Percentiles rank a stretch among this genome's conserved stretches.
Conservation (phyloP, 2,888 invertebrate genomes). For the Teleogryllus oceanicus region DNA sequence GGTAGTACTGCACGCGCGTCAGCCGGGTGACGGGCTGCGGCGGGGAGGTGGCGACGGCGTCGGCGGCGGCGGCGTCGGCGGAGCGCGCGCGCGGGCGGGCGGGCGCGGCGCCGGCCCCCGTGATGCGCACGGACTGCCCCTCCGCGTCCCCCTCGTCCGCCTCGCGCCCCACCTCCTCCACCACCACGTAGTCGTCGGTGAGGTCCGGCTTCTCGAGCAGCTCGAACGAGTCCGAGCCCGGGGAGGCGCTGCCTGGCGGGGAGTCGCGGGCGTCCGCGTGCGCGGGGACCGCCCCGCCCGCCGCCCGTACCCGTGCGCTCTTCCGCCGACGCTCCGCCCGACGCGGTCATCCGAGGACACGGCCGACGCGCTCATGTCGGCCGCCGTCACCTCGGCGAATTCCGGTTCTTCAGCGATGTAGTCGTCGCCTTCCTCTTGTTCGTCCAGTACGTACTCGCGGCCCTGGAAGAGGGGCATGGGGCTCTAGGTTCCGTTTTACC, state of each 20-base stretch:
- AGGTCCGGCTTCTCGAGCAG: constrained; percentile 82
- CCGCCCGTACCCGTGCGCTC: constrained; percentile 54
- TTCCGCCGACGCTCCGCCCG: constrained; percentile 51
- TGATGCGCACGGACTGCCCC: constrained; percentile 74
- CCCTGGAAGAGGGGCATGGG: constrained; percentile 48
- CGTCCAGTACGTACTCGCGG: constrained; percentile 56
- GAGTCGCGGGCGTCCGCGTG: background rate
- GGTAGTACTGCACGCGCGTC: constrained; percentile 51
- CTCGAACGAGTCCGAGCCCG: constrained; percentile 71
- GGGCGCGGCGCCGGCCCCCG: constrained; percentile 50
- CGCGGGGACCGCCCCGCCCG: background rate
- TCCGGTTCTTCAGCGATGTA: constrained; percentile 45
- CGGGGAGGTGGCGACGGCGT: constrained; percentile 61
- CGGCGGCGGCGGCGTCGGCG: constrained; percentile 70
- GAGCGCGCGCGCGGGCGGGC: constrained; percentile 62
- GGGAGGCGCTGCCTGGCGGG: background rate
- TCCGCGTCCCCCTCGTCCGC: constrained; percentile 78
- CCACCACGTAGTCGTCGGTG: constrained; percentile 82
- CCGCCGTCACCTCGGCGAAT: constrained; percentile 35
- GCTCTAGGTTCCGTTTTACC: no score
- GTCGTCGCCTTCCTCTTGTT: constrained; percentile 45
- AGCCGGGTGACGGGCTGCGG: constrained; percentile 57
- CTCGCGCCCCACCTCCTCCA: constrained; percentile 84
- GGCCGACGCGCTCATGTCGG: background rate
- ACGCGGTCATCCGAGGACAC: background rate